Evolutionary conservation across 2,113 vertebrate genomes (phyloP).

Genomic region (Poeciliopsis occidentalis): DNA sequence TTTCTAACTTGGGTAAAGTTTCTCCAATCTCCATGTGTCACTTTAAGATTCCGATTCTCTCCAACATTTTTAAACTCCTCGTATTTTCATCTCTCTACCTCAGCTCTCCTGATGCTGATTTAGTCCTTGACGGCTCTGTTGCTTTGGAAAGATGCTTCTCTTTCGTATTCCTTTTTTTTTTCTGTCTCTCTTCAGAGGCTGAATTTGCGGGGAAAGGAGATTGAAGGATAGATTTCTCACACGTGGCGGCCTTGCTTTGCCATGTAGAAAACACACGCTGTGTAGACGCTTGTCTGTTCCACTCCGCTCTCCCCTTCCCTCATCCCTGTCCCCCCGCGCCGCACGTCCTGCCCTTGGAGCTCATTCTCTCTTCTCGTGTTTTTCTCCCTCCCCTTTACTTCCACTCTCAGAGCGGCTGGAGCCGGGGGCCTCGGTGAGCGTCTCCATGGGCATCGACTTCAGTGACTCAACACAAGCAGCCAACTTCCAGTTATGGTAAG

Average conservation of each 20-base stretch:
- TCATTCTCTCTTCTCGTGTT: slow-evolving; percentile 48
- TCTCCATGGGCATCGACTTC: slow-evolving; percentile 94
- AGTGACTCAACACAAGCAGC: slow-evolving; percentile 95
- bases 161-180: slow-evolving; percentile 44
- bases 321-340: slow-evolving; percentile 26
- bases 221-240: slow-evolving; percentile 78
- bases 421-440: slow-evolving; percentile 85
- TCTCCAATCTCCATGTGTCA: neutral
- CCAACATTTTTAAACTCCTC: slow-evolving; percentile 34
- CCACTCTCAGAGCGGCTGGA: slow-evolving; percentile 86
- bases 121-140: slow-evolving; percentile 63
- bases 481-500: slow-evolving; percentile 96
- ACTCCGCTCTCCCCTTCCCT: slow-evolving; percentile 53
- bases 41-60: slow-evolving; percentile 30
- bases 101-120: slow-evolving; percentile 51
- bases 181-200: slow-evolving; percentile 12
- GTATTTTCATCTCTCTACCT: slow-evolving; percentile 9
- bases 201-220: slow-evolving; percentile 48
- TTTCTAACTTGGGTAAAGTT: neutral
- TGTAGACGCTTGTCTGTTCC: slow-evolving; percentile 72
- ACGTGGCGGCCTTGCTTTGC: slow-evolving; percentile 73
- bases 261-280: slow-evolving; percentile 75
- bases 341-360: slow-evolving; percentile 67
- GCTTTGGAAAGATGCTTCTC: slow-evolving; percentile 67
- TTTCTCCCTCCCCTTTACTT: slow-evolving; percentile 8